Evolutionary conservation across 2,888 invertebrate species (phyloP).

Genomic region (Leptopterna dolabrata): DNA sequence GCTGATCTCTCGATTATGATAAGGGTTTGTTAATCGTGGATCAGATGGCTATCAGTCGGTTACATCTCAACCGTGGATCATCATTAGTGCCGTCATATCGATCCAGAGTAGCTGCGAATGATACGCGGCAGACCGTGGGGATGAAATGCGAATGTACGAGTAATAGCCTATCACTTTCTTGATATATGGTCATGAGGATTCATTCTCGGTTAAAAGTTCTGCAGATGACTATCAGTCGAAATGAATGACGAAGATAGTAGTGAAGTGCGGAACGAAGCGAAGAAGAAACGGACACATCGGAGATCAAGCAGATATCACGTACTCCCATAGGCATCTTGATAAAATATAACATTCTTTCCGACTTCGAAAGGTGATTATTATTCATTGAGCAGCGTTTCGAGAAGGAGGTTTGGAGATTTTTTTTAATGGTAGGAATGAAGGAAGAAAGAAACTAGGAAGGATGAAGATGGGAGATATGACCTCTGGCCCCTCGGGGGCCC

Average conservation of each 20-base stretch:
- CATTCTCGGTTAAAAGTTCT: background rate
- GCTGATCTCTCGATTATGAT: no score
- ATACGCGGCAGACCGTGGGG: no score
- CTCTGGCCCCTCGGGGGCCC: conserved; percentile 19
- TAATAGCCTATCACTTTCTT: background rate
- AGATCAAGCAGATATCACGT: background rate
- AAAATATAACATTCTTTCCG: background rate
- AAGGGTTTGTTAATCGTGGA: no score
- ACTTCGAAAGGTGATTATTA: background rate
- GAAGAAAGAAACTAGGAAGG: background rate
- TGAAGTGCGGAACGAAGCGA: background rate
- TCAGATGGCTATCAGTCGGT: no score
- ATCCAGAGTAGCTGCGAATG: no score
- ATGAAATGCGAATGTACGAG: no score
- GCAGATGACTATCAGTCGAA: background rate
- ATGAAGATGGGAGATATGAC: background rate
- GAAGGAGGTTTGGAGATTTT: background rate
- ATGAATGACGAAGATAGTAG: background rate
- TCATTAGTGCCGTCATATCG: no score
- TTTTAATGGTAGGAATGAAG: background rate
- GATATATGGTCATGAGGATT: background rate
- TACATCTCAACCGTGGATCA: no score
- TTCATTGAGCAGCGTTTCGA: background rate
- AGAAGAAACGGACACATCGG: background rate
- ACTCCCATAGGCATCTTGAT: background rate